Percentiles rank a stretch among this genome's conserved stretches.
phyloP scores from a whole-genome alignment of 1,140 invertebrate species.

The Popillia japonica region DNA sequence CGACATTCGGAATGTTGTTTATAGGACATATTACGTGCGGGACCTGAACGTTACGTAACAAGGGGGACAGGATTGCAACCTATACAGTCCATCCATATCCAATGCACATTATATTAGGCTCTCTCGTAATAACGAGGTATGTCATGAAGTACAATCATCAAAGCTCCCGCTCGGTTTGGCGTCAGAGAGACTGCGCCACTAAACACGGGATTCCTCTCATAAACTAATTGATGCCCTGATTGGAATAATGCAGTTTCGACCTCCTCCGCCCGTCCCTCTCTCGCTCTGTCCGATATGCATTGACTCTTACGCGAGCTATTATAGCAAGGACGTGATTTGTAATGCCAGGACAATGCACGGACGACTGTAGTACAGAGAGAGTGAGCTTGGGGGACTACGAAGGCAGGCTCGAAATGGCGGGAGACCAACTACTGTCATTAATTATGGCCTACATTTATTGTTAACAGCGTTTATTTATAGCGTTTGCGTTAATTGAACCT shows the following conservation, averaged over 20 bases:
- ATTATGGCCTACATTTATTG: constrained; percentile 34
- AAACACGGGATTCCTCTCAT: constrained; percentile 45
- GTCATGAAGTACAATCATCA: constrained; percentile 45
- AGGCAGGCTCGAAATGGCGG: not conserved
- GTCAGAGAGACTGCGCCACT: constrained; percentile 36
- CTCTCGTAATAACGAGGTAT: constrained; percentile 17
- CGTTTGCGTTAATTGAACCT: constrained; percentile 24
- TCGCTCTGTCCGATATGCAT: not conserved
- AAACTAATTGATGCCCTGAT: constrained; percentile 46
- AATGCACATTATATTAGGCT: not conserved
- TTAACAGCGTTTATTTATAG: constrained; percentile 27
- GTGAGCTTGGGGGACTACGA: not conserved
- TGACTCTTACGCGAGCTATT: not conserved
- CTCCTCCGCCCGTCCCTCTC: not conserved
- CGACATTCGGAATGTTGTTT: constrained; percentile 2
- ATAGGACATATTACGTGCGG: not conserved
- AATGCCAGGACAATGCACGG: constrained; percentile 4
- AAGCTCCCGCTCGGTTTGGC: constrained; percentile 37
- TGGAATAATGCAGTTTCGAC: constrained; percentile 43
- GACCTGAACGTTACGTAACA: not conserved
- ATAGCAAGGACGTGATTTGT: constrained; percentile 14
- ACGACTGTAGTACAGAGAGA: not conserved
- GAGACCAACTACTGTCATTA: not conserved
- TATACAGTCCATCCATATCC: not conserved
- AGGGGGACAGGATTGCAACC: not conserved